phyloP scores from a whole-genome alignment of 1,140 invertebrate species.

The Penaeus chinensis region DNA sequence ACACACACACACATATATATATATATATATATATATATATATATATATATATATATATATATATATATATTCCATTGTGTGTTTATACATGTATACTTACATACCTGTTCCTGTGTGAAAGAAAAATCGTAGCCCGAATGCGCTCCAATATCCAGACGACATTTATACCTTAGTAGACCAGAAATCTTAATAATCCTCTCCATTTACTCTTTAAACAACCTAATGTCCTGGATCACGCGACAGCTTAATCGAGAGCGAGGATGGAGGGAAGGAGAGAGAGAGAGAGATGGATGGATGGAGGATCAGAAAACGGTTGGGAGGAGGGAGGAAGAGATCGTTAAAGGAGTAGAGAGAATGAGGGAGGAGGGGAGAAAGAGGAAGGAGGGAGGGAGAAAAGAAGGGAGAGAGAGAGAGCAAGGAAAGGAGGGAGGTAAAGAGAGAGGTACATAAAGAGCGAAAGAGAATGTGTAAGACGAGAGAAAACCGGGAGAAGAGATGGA shows the following conservation, averaged over 20 bases:
- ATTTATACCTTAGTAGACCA: too few species aligned
- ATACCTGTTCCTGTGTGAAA: background rate
- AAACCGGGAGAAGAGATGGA: background rate
- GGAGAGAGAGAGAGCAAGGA: too few species aligned
- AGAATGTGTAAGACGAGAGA: too few species aligned
- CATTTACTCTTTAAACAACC: too few species aligned
- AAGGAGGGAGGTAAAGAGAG: background rate
- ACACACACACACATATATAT: background rate
- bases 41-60: background rate
- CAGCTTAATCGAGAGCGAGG: too few species aligned
- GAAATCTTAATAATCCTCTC: background rate
- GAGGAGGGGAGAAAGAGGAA: background rate
- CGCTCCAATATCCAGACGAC: background rate
- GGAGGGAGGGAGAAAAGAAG: background rate
- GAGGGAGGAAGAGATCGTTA: too few species aligned
- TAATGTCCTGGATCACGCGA: too few species aligned
- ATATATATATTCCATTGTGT: background rate
- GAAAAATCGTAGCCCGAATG: background rate
- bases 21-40: slow-evolving; percentile 5
- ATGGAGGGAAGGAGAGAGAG: too few species aligned
- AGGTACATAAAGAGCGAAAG: background rate
- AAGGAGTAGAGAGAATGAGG: too few species aligned
- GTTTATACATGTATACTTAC: background rate
- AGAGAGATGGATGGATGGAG: too few species aligned
- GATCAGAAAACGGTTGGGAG: too few species aligned